Conservation (phyloP, 2,797 vertebrate genomes). For the Poliocrania exsul region DNA sequence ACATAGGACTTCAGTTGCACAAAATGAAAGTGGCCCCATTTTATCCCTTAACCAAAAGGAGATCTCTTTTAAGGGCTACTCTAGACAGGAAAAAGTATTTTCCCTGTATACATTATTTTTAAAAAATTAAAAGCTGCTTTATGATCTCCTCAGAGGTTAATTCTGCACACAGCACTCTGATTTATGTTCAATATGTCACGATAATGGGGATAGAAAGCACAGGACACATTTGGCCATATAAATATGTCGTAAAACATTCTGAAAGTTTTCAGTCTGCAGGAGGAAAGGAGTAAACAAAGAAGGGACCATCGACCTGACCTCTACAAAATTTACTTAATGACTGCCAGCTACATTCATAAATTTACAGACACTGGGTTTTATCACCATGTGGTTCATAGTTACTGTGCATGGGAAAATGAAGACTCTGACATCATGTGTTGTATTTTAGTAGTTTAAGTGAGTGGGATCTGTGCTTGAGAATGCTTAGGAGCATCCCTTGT, state of each 20-base stretch:
- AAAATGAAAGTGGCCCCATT: neutral
- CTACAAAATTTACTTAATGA: neutral
- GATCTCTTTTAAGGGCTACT: neutral
- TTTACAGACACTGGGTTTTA: constrained; percentile 30
- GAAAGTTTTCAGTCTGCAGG: constrained; percentile 11
- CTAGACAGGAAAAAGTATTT: neutral
- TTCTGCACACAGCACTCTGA: neutral
- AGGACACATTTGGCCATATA: neutral
- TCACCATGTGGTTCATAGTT: neutral
- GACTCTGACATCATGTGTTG: neutral
- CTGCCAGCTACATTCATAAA: constrained; percentile 51
- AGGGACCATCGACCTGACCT: neutral
- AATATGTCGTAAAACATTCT: constrained; percentile 18
- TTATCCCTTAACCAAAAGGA: neutral
- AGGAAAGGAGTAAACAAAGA: constrained; percentile 35
- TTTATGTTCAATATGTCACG: neutral
- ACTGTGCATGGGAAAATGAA: neutral
- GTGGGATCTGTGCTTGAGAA: neutral
- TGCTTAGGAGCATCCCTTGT: neutral
- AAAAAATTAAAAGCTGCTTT: neutral
- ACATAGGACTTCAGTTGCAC: neutral
- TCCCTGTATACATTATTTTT: neutral
- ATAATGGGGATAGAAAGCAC: constrained; percentile 13
- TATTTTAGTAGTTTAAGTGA: constrained; percentile 4
- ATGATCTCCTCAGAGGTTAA: neutral